Evolutionary conservation across 2,888 invertebrate species (phyloP), one percentile per base, ranked within the genome.

Genomic region (Noctua janthe): DNA sequence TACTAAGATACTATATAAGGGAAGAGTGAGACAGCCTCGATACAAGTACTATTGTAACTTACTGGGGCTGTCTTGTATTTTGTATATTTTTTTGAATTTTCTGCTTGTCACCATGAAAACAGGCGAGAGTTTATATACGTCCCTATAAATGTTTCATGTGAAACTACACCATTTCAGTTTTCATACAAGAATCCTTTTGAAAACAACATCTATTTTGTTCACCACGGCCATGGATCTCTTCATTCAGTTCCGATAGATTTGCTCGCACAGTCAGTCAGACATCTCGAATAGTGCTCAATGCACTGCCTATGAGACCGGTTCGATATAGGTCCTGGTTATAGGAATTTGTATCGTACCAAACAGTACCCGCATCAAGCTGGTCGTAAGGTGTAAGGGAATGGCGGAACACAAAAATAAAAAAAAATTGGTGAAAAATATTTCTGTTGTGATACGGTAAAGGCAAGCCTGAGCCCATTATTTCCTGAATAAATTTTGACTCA

Each of bases 261-360:
- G 87, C 86, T 88, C 83, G 76, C 64, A 75, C 71, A 81, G 81
- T 87, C 87, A 89, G 89, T 92, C 84, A 88, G 84, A 88, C 86
- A 91, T 93, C 91, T 75, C 81, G 88, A 89, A 91, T 90, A 92
- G 90, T 93, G 94, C 92, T 94, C 94, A 93, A 94, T 95, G 94
- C 94, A 93, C 84, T 90, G 88, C 88, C 76, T 78, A 51, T 91
- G 91, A 94, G 93, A 93, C 93, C 92, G 92, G 90, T 90, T 90
- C 90, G 92, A 20, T 54, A 20, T 20, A 20, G 20, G 20, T 20
- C 23, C 23, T 20, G 10, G 54, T 8, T 88, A 87, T 82, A 85
- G 92, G 94, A 94, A 94, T 95, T 95, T 94, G 93, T 93, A 92
- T 91, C 88, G 90, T 89, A 90, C 91, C 92, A 92, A 93, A 93